Evolutionary conservation across 2,888 invertebrate genomes (phyloP).

Genomic region (Venustoraphidia nigricollis): DNA sequence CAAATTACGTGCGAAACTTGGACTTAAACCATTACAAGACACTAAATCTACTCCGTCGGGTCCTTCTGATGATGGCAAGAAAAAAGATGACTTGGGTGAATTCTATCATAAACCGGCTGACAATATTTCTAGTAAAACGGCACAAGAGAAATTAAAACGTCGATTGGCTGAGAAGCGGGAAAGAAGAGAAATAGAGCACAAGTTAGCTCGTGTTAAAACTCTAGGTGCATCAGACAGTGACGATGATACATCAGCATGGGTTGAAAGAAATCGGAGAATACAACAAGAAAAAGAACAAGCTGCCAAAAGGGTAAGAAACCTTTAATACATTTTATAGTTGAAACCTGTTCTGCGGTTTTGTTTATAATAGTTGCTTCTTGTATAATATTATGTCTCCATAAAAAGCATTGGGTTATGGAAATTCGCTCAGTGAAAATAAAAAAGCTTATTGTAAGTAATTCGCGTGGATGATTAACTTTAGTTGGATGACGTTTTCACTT

Average conservation of each 20-base stretch:
- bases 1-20: slow-evolving; percentile 79
- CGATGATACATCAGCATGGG: slow-evolving; percentile 68
- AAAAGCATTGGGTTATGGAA: no score
- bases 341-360: no score
- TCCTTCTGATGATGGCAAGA: slow-evolving; percentile 29
- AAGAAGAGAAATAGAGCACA: slow-evolving; percentile 59
- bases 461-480: no score
- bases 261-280: slow-evolving; percentile 59
- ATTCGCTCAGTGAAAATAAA: no score
- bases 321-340: background rate
- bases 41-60: slow-evolving; percentile 16
- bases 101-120: slow-evolving; percentile 77
- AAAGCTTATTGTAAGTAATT: no score
- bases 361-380: background rate
- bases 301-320: slow-evolving; percentile 50
- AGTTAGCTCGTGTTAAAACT: slow-evolving; percentile 38
- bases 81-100: slow-evolving; percentile 48
- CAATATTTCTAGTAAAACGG: slow-evolving; percentile 54
- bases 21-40: slow-evolving; percentile 77
- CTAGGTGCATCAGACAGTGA: slow-evolving; percentile 63
- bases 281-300: slow-evolving; percentile 72
- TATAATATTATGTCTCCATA: no score
- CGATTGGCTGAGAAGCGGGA: slow-evolving; percentile 64
- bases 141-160: slow-evolving; percentile 67
- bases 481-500: no score